phyloP scores from a whole-genome alignment of 2,888 invertebrate genomes.

The Rutpela maculata region DNA sequence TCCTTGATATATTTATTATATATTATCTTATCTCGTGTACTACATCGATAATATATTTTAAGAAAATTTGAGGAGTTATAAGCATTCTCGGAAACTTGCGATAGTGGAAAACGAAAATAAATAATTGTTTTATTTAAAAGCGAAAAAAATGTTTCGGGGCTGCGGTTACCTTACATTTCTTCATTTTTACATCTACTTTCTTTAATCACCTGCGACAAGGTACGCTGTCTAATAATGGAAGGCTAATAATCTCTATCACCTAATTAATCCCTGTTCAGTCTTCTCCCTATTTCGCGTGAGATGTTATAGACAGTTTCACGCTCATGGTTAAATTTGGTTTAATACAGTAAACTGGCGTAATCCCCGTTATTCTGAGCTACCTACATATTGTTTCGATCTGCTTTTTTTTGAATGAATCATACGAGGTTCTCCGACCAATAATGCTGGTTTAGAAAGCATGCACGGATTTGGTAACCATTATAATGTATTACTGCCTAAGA shows the following conservation, averaged over 20 bases:
- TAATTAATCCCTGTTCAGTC: slow-evolving; percentile 3
- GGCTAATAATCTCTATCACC: background rate
- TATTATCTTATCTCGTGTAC: slow-evolving; percentile 32
- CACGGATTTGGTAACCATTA: slow-evolving; percentile 44
- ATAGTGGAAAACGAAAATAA: background rate
- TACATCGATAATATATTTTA: background rate
- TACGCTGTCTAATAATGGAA: background rate
- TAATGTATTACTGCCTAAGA: slow-evolving; percentile 31
- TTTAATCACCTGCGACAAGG: background rate
- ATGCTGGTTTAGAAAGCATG: slow-evolving; percentile 58
- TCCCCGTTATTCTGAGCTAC: slow-evolving; percentile 45
- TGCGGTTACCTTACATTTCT: background rate
- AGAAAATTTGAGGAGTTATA: background rate
- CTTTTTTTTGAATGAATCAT: slow-evolving; percentile 60
- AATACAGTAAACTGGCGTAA: slow-evolving; percentile 36
- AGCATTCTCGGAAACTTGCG: background rate
- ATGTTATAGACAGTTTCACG: slow-evolving; percentile 24
- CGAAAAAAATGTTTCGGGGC: background rate
- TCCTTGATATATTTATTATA: slow-evolving; percentile 16
- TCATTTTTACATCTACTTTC: slow-evolving; percentile 20
- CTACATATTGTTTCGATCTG: slow-evolving; percentile 53
- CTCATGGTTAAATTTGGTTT: slow-evolving; percentile 27
- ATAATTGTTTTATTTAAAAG: background rate
- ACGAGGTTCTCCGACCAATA: slow-evolving; percentile 56
- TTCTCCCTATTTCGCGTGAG: slow-evolving; percentile 6